These are phyloP conservation scores for Pteria penguin DNA, from an alignment of 2,888 invertebrate genomes.

Conservation along the genomic window DNA sequence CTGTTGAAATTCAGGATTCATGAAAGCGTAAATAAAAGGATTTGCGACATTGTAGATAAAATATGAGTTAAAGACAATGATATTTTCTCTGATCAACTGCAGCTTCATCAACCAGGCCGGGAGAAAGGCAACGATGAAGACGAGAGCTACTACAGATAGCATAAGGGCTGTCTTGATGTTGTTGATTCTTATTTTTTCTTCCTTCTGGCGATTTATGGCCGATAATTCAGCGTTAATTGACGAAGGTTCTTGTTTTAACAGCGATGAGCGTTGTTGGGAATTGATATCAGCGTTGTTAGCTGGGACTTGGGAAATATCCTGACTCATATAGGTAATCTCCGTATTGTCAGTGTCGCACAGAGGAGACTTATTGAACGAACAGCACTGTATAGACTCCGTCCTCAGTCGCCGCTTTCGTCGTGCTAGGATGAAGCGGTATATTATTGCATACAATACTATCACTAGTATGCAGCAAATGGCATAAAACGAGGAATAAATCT, in stretches of 20 bases:
- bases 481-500: constrained; percentile 69
- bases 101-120: constrained; percentile 78
- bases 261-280: constrained; percentile 1
- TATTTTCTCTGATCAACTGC: constrained; percentile 64
- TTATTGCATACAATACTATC: constrained; percentile 72
- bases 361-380: constrained; percentile 43
- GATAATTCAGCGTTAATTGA: constrained; percentile 1
- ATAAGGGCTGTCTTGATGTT: constrained; percentile 79
- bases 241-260: background rate
- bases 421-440: constrained; percentile 52
- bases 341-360: constrained; percentile 37
- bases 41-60: constrained; percentile 79
- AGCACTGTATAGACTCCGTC: constrained; percentile 37
- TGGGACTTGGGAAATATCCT: constrained; percentile 21
- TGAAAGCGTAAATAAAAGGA: constrained; percentile 79
- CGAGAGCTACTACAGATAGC: constrained; percentile 79
- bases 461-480: constrained; percentile 71
- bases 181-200: constrained; percentile 67
- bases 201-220: constrained; percentile 48
- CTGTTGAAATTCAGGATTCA: constrained; percentile 70
- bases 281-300: constrained; percentile 1
- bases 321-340: constrained; percentile 41
- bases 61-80: constrained; percentile 77
- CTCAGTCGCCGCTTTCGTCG: constrained; percentile 34
- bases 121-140: constrained; percentile 77